Conservation (phyloP, 2,888 invertebrate genomes). For the Pherbina coryleti region DNA sequence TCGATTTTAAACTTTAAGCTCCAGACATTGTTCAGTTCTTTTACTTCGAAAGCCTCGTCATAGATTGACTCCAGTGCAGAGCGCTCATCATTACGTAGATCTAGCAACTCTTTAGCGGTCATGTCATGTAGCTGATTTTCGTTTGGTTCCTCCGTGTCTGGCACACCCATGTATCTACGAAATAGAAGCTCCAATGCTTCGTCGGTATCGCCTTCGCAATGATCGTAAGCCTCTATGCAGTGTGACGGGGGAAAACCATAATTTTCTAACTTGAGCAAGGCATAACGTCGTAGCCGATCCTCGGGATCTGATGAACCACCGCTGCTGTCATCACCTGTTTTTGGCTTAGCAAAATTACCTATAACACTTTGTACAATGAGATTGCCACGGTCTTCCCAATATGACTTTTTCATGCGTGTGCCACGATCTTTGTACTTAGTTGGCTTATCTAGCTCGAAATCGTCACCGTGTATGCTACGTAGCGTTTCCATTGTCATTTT, state of each 20-base stretch:
- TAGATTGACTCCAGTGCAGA: slow-evolving; percentile 84
- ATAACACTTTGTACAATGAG: slow-evolving; percentile 75
- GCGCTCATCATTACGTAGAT: slow-evolving; percentile 80
- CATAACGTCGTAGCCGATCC: slow-evolving; percentile 78
- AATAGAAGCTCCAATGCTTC: slow-evolving; percentile 79
- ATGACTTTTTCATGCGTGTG: slow-evolving; percentile 77
- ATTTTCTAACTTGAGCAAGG: slow-evolving; percentile 79
- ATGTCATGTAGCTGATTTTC: slow-evolving; percentile 54
- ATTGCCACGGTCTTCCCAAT: slow-evolving; percentile 83
- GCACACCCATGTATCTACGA: slow-evolving; percentile 75
- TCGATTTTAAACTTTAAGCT: slow-evolving; percentile 77
- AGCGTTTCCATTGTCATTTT: slow-evolving; percentile 81
- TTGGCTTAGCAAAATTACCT: slow-evolving; percentile 77
- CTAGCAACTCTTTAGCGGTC: slow-evolving; percentile 72
- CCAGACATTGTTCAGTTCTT: slow-evolving; percentile 80
- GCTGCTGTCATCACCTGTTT: slow-evolving; percentile 56
- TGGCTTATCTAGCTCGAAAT: slow-evolving; percentile 73
- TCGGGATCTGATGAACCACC: slow-evolving; percentile 67
- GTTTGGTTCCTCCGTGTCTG: slow-evolving; percentile 40
- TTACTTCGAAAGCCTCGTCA: slow-evolving; percentile 77
- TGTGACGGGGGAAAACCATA: slow-evolving; percentile 83
- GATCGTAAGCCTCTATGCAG: slow-evolving; percentile 80
- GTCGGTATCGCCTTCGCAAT: slow-evolving; percentile 78
- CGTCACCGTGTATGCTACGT: slow-evolving; percentile 81
- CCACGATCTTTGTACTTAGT: slow-evolving; percentile 77